phyloP scores from a whole-genome alignment of 2,797 vertebrate genomes.

The Coregonus sp. region DNA sequence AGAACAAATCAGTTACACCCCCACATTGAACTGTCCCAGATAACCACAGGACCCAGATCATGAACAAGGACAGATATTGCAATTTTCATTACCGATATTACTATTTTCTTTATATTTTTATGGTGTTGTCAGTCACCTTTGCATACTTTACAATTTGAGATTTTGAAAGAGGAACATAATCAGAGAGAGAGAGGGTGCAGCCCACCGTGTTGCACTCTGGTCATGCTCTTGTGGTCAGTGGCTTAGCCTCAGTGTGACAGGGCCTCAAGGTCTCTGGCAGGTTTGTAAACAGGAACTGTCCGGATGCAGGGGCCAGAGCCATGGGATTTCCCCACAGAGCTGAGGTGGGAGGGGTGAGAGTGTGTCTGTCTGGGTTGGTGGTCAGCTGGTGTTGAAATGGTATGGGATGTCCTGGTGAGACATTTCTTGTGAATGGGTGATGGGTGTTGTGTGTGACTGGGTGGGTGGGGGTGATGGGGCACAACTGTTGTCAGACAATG shows the following conservation, averaged over 20 bases:
- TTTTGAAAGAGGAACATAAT: not conserved
- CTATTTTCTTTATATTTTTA: not conserved
- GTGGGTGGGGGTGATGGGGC: conserved; percentile 24
- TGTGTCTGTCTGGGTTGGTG: not conserved
- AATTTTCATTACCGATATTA: too few species aligned
- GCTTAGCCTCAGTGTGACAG: not conserved
- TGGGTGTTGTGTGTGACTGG: conserved; percentile 31
- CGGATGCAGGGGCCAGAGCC: conserved; percentile 54
- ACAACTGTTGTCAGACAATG: conserved; percentile 8
- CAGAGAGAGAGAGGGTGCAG: not conserved
- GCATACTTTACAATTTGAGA: too few species aligned
- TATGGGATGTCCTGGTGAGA: not conserved
- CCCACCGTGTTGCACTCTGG: not conserved
- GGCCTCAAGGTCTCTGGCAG: conserved; percentile 20
- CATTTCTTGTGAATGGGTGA: conserved; percentile 9
- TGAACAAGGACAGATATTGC: not conserved
- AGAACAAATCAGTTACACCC: conserved; percentile 34
- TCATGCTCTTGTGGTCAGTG: not conserved
- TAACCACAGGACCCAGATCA: not conserved
- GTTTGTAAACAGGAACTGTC: conserved; percentile 73
- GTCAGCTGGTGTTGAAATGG: not conserved
- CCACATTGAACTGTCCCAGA: conserved; percentile 16
- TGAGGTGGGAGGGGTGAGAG: conserved; percentile 17
- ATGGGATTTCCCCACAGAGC: conserved; percentile 58
- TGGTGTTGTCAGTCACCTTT: too few species aligned